These are phyloP conservation scores for Plutella xylostella DNA, from an alignment of 2,888 invertebrate species.

Conservation along the genomic window DNA sequence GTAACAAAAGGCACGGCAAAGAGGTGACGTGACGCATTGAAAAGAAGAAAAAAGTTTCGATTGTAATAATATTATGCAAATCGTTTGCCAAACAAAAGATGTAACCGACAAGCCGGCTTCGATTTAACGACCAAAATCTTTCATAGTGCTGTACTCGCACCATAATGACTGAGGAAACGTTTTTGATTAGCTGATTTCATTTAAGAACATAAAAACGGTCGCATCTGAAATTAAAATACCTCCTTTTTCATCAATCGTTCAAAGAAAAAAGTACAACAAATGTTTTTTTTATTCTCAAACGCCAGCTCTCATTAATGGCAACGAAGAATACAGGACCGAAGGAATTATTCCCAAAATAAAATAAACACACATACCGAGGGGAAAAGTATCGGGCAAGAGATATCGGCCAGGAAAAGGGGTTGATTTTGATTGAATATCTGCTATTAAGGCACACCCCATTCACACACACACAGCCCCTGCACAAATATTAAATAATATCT, in stretches of 20 bases:
- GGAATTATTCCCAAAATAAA: constrained; percentile 25
- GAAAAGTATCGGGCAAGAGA: constrained; percentile 57
- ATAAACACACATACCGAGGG: constrained; percentile 40
- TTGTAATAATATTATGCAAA: constrained; percentile 14
- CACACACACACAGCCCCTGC: constrained; percentile 35
- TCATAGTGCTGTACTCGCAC: too few species aligned
- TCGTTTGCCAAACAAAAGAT: constrained; percentile 9
- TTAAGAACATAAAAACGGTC: too few species aligned
- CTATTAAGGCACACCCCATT: constrained; percentile 58
- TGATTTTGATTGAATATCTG: constrained; percentile 71
- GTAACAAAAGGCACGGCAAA: background rate
- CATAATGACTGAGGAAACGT: too few species aligned
- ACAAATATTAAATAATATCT: constrained; percentile 62
- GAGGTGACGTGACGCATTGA: background rate
- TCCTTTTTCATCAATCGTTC: background rate
- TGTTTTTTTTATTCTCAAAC: too few species aligned
- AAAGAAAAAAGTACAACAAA: background rate
- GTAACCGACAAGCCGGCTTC: constrained; percentile 7
- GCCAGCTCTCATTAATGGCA: constrained; percentile 1
- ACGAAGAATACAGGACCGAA: constrained; percentile 6
- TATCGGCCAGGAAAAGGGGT: constrained; percentile 63
- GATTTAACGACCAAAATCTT: constrained; percentile 11
- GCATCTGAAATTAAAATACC: background rate
- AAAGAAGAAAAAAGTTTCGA: background rate
- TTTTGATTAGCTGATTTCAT: too few species aligned